Base-by-base conservation (phyloP, 1,140 invertebrate genomes). In the Apis laboriosa region DNA sequence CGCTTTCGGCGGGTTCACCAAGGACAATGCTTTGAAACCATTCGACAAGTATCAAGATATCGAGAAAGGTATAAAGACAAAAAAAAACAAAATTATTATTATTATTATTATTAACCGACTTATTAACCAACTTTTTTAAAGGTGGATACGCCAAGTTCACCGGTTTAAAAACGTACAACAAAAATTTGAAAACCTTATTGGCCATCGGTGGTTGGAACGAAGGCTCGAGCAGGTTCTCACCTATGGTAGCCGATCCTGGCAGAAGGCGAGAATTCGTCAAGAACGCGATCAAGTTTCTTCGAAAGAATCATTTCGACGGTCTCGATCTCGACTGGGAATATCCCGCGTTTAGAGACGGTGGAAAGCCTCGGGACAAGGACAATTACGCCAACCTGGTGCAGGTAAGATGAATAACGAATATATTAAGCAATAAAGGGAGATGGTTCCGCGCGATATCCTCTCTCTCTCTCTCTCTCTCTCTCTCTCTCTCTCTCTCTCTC, bases 131-230 rank as follows among this genome's bases (percentile, higher is more conserved):
- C 4, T 60, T 17, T 34, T 51, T 58, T 8, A 11, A 74, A 98
- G 98, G 98, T 92, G 98, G 98, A 68, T 99, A 98, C 93, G 97
- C 97, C n/a, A 98, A 98, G 94, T 99, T 99, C 93, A 98, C 96
- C 56, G 97, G 97, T 0, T 94, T 99, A 56, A 99, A 99, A 94
- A 97, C 97, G 0, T 98, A 98, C 94, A 99, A 99, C 94, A 98
- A 98, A 88, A 96, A 97, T 74, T 91, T 99, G 84, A 99, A 99
- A 93, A 98, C 97, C 0, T 94, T 99, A 93, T 95, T 99, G 77
- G 98, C 98, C 9, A 98, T 99, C 83, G 99, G 99, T 17, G 98
- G 99, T 1, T 99, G 98, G 98, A 99, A 99, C 92, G 98, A 99
- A 93, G 98, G 98, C 13, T 98, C 98, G 0, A 96, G 96, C 13